Evolutionary conservation across 2,797 vertebrate genomes (phyloP), one percentile per base, ranked within the genome.

Genomic region (Naso thynnoides): DNA sequence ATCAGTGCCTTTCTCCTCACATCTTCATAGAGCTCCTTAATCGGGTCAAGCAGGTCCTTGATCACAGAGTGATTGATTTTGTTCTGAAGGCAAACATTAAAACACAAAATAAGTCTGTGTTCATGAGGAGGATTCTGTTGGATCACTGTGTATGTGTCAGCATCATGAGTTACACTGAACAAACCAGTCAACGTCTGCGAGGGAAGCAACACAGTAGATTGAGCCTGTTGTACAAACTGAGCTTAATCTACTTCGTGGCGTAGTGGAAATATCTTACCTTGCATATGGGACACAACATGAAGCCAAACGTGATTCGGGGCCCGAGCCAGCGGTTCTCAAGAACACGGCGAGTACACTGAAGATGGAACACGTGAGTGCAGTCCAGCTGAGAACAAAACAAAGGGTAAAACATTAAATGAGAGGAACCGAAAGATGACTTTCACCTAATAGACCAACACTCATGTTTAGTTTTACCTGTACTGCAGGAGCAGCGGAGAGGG

Each of bases 211-310:
- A 36, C 33, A 36, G 33, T 13, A 36, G 33, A 3, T 3, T 36
- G 33, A 36, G 33, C 13, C 13, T 36, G 33, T 36, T 36, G 8
- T 36, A 36, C 13, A 36, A 36, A 36, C 10, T 9, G 13, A 36
- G 33, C 33, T 36, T 11, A 36, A 36, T 36, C 33, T 36, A 36
- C 33, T 11, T 36, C 33, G 13, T 13, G 29, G 41, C 33, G 2
- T 36, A 8, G 13, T 13, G 29, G 41, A 15, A 45, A 65, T 60
- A 84, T 15, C 63, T 31, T 89, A 99, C 98, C 97, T 99, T 99
- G 90, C 98, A 99, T 85, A 99, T 99, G 45, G 98, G 98, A 93
- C 98, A 99, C 75, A 96, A 94, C 97, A 99, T 99, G 90, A 99
- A 99, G 13, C 98, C 98, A 41, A 99, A 99, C 0, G 98, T 99